Percentiles rank a stretch among this genome's conserved stretches.
phyloP scores from a whole-genome alignment of 2,797 vertebrate species.

The Linurgus olivaceus region DNA sequence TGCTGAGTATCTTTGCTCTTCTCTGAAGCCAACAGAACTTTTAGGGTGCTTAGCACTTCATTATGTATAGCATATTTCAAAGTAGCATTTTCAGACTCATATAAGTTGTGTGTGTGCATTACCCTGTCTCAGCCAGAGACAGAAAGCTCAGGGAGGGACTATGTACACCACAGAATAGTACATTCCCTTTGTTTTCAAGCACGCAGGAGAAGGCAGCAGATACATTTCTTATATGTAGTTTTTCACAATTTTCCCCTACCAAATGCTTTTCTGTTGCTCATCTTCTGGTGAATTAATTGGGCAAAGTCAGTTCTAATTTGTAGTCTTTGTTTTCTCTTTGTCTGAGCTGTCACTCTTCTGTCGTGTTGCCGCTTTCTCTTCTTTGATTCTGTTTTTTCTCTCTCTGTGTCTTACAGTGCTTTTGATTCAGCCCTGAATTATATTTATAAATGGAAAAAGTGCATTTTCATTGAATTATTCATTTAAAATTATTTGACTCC shows the following conservation, averaged over 20 bases:
- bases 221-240: background rate
- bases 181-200: background rate
- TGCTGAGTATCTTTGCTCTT: background rate
- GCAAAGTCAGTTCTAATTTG: background rate
- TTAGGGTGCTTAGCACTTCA: background rate
- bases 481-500: background rate
- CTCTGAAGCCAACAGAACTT: background rate
- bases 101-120: background rate
- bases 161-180: background rate
- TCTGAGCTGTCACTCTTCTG: background rate
- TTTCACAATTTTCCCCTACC: background rate
- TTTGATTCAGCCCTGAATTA: conserved; percentile 8
- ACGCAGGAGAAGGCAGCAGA: background rate
- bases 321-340: background rate
- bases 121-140: background rate
- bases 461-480: conserved; percentile 38
- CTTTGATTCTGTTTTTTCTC: background rate
- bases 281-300: background rate
- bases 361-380: background rate
- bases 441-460: background rate
- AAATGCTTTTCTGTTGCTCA: background rate
- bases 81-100: background rate
- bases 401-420: background rate
- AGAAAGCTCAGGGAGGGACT: background rate
- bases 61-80: background rate